These are phyloP conservation scores for Xiphorhynchus erythropygius DNA, from an alignment of 2,797 vertebrate species.

Conservation along the genomic window DNA sequence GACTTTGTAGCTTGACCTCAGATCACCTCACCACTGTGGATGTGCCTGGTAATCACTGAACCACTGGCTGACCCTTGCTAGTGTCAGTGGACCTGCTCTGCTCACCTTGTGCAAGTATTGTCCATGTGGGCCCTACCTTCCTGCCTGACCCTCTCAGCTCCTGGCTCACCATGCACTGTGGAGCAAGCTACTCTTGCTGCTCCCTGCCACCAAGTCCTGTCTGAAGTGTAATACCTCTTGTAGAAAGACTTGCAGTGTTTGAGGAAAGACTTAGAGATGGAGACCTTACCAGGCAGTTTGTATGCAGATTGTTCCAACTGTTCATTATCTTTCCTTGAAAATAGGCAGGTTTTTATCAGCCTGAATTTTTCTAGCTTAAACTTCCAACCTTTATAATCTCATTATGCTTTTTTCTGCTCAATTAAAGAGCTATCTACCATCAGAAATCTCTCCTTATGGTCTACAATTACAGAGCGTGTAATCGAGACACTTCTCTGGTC, in stretches of 20 bases:
- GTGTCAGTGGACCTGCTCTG: neutral
- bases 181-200: neutral
- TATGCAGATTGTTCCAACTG: neutral
- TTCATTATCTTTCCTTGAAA: conserved; percentile 32
- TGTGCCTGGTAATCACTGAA: neutral
- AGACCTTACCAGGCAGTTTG: neutral
- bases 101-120: neutral
- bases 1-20: neutral
- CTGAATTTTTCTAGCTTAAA: conserved; percentile 24
- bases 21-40: neutral
- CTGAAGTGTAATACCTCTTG: neutral
- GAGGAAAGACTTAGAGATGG: neutral
- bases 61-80: neutral
- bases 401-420: conserved; percentile 50
- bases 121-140: neutral
- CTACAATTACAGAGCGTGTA: neutral
- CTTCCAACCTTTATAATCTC: conserved; percentile 26
- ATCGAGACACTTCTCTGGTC: neutral
- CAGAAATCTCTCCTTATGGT: conserved; percentile 15
- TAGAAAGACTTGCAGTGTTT: neutral
- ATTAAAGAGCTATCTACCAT: conserved; percentile 44
- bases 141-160: neutral
- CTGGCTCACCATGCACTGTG: neutral
- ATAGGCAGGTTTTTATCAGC: neutral
- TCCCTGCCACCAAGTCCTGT: neutral